Evolutionary conservation across 2,888 invertebrate genomes (phyloP), one percentile per base, ranked within the genome.

Genomic region (Drosophila fulvimacula): DNA sequence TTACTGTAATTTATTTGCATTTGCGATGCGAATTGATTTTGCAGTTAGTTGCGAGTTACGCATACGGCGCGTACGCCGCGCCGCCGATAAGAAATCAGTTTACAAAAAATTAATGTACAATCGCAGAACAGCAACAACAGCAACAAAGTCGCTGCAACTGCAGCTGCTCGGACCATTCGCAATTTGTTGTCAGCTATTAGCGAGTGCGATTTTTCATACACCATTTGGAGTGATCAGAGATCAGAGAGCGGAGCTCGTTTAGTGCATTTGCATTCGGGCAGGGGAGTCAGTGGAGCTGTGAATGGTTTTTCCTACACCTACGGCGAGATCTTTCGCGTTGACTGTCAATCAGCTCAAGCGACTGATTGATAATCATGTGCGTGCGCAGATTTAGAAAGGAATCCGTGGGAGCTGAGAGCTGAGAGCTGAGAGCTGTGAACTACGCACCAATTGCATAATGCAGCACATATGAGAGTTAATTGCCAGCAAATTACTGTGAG

Each of bases 171-270:
- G 69, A 41, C 62, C 78, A 69, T 49, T 69, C 55, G 62, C 73
- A 81, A 79, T 76, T 89, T 79, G 81, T 88, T 90, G 89, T 75
- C 83, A 79, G 86, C 81, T 86, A 88, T 88, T 89, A 88, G 79
- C 52, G 64, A 75, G 71, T 46, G 73, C 72, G 66, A 85, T 85
- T 82, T 85, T 73, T 85, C 83, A 88, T 58, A 46, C 67, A 58
- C 65, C 57, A 46, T 61, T 78, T 62, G 64, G 39, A 79, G 56
- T 38, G 75, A 79, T 79, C 67, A 62, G 27, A 42, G 75, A 79
- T 79, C 67, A 62, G 27, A 42, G 64, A 30, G 21, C 19, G 15
- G 58, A 49, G 19, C 58, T 19, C 32, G 48, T 46, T 63, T 51
- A 27, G 27, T 49, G 69, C 27, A 73, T 71, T 71, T 81, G 63